Evolutionary conservation across 2,888 invertebrate species (phyloP), one percentile per base, ranked within the genome.

Genomic region (Drosophila meridionalis): DNA sequence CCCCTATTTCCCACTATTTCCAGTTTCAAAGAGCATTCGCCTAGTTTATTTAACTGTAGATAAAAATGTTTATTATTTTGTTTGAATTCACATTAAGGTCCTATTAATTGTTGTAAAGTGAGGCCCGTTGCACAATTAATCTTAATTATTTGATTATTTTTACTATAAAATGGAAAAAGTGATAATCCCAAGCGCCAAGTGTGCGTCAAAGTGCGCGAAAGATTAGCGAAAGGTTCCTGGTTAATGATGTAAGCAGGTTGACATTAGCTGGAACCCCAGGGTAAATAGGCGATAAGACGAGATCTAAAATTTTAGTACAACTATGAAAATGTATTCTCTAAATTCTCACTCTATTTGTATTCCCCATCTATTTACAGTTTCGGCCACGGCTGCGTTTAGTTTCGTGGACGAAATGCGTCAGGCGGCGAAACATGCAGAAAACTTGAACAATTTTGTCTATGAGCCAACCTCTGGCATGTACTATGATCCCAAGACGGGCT

Each of bases 391-490:
- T 68, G 85, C 90, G 3, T 87, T 91, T 47, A 92, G 82, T 88
- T 94, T 97, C 80, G 95, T 95, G 0, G 96, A 97, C 47, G 96
- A 97, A 93, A 97, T 97, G 58, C 96, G 95, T 56, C 89, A 96
- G 91, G 96, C 95, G 4, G 97, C 97, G 0, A 96, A 96, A 91
- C 94, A 94, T 91, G 96, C 96, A 5, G 93, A 96, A 90, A 95
- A 96, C 83, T 94, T 96, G 80, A 95, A 95, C 55, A 97, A 97
- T 26, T 97, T 97, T 94, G 96, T 97, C 36, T 98, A 96, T 93
- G 97, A 98, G 79, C 96, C 96, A 90, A 96, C 96, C 3, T 96
- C 97, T 32, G 97, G 97, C 78, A 95, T 97, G 93, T 98, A 98
- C 93, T 98, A 97, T 93, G 97, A 98, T 93, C 96, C 96, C 82